Evolutionary conservation across 2,113 vertebrate species (phyloP).

Genomic region (Dascyllus trimaculatus): DNA sequence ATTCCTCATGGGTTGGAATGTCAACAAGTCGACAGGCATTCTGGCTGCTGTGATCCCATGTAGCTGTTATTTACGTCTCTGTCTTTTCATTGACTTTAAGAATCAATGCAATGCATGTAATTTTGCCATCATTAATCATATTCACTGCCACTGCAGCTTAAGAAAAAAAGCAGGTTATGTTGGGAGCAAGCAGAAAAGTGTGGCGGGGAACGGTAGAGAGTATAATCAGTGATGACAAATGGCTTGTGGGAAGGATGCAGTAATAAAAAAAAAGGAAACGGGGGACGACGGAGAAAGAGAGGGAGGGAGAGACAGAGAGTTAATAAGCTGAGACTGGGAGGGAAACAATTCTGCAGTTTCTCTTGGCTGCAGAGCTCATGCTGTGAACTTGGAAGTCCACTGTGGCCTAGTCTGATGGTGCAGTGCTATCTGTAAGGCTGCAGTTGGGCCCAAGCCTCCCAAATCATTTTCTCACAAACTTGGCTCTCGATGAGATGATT

Average conservation of each 20-base stretch:
- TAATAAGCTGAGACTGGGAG: constrained; percentile 55
- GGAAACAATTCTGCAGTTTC: constrained; percentile 55
- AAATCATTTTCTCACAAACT: constrained; percentile 6
- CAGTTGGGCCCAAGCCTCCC: constrained; percentile 22
- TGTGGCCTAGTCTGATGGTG: constrained; percentile 50
- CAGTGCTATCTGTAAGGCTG: constrained; percentile 48
- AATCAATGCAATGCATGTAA: constrained; percentile 6
- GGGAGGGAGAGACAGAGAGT: constrained; percentile 20
- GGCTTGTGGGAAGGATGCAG: constrained; percentile 54
- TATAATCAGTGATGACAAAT: constrained; percentile 67
- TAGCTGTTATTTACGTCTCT: not conserved
- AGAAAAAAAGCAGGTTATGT: constrained; percentile 1
- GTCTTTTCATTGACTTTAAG: constrained; percentile 2
- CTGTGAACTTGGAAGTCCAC: constrained; percentile 54
- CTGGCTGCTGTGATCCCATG: too few species aligned
- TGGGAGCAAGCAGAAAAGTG: constrained; percentile 8
- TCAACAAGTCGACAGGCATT: too few species aligned
- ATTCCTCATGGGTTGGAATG: too few species aligned
- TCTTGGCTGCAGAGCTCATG: constrained; percentile 54
- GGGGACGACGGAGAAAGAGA: constrained; percentile 14
- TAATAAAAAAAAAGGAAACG: constrained; percentile 35
- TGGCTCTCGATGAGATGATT: not conserved
- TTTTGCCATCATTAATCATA: constrained; percentile 14
- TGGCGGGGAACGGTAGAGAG: constrained; percentile 25
- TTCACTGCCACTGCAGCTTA: not conserved